These are phyloP conservation scores for Odobenus rosmarus DNA, from an alignment of 2,113 vertebrate species.

Conservation along the genomic window DNA sequence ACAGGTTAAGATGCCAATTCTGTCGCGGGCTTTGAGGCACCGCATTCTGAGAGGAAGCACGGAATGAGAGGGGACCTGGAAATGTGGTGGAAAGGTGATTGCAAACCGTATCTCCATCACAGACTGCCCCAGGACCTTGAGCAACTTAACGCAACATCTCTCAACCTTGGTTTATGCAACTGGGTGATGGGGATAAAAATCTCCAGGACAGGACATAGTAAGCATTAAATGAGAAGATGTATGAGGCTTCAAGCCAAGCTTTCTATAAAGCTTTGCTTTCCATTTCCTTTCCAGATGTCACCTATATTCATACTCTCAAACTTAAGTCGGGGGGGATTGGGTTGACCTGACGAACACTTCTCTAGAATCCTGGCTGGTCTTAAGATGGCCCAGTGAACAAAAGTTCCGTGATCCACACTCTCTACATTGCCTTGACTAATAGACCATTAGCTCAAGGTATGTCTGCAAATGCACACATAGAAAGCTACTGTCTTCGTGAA, in stretches of 20 bases:
- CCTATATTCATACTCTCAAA: not conserved
- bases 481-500: not conserved
- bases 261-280: not conserved
- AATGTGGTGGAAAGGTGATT: not conserved
- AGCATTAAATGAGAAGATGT: not conserved
- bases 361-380: not conserved
- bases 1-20: not conserved
- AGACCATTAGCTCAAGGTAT: not conserved
- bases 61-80: not conserved
- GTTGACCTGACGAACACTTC: not conserved
- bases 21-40: not conserved
- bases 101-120: not conserved
- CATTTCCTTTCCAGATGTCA: not conserved
- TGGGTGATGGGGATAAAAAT: not conserved
- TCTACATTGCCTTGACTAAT: accelerated
- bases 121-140: not conserved
- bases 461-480: not conserved
- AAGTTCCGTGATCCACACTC: not conserved
- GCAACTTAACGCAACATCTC: not conserved
- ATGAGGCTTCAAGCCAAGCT: not conserved
- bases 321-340: not conserved
- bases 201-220: not conserved
- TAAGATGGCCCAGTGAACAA: not conserved
- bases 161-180: not conserved
- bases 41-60: accelerated